Evolutionary conservation across 2,797 vertebrate species (phyloP).

Genomic region (Takifugu rubripes): DNA sequence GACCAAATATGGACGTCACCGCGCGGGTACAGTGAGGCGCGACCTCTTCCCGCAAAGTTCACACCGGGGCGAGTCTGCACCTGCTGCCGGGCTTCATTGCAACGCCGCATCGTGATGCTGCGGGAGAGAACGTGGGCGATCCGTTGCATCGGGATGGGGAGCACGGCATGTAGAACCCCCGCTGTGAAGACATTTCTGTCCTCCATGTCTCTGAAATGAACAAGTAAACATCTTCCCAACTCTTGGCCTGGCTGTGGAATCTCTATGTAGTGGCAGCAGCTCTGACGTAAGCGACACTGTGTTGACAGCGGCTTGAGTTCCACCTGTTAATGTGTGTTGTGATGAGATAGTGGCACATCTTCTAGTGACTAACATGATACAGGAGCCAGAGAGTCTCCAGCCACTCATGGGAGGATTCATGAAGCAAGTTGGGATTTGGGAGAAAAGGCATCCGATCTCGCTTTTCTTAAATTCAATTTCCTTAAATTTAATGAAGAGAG

Average conservation of each 20-base stretch:
- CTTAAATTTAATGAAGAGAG: no score
- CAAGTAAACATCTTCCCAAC: slow-evolving; percentile 47
- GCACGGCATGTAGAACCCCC: slow-evolving; percentile 9
- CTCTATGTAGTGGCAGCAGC: slow-evolving; percentile 7
- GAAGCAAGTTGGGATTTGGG: no score
- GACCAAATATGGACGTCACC: slow-evolving; percentile 59
- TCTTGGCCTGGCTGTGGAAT: slow-evolving; percentile 18
- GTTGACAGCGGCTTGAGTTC: neutral
- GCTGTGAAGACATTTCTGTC: slow-evolving; percentile 12
- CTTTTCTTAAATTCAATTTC: no score
- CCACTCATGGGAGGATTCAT: no score
- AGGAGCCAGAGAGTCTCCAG: no score
- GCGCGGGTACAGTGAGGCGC: slow-evolving; percentile 51
- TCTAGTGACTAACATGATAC: no score
- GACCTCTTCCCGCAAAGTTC: slow-evolving; percentile 60
- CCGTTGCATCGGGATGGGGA: slow-evolving; percentile 17
- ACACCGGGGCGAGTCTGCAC: slow-evolving; percentile 66
- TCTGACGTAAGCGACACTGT: slow-evolving; percentile 14
- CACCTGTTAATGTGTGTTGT: neutral
- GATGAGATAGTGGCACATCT: neutral
- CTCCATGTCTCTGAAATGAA: slow-evolving; percentile 24
- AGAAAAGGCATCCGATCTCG: no score
- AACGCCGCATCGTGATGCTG: slow-evolving; percentile 16
- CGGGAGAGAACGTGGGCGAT: slow-evolving; percentile 28
- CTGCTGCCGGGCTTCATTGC: slow-evolving; percentile 44